phyloP scores from a whole-genome alignment of 2,888 invertebrate species.

The Autographa gamma region DNA sequence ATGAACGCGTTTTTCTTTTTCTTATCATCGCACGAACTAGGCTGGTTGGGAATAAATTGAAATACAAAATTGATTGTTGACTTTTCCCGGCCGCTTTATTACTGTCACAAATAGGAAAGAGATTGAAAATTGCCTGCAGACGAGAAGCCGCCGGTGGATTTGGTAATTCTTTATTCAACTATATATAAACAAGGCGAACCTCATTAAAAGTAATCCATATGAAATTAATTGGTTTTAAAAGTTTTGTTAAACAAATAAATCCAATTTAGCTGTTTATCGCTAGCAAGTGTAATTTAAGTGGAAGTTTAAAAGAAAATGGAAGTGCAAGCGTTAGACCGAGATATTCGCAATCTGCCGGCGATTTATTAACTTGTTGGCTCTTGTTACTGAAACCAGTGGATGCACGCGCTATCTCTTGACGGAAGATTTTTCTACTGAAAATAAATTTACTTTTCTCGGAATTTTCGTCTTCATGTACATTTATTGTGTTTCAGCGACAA shows the following conservation, averaged over 20 bases:
- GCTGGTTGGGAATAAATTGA: conserved; percentile 89
- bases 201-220: not conserved
- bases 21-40: conserved; percentile 88
- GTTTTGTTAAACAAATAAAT: conserved; percentile 5
- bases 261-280: conserved; percentile 23
- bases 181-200: not conserved
- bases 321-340: conserved; percentile 59
- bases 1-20: conserved; percentile 88
- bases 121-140: conserved; percentile 87
- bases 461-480: no score
- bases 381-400: conserved; percentile 44
- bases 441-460: conserved; percentile 12
- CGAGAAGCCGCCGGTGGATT: conserved; percentile 76
- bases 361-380: conserved; percentile 69
- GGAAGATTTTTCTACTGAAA: conserved; percentile 29
- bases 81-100: conserved; percentile 88
- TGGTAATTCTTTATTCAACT: conserved; percentile 69
- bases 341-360: conserved; percentile 60
- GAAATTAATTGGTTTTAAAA: not conserved
- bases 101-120: conserved; percentile 88
- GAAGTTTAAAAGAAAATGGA: conserved; percentile 65
- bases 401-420: conserved; percentile 44
- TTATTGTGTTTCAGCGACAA: not conserved
- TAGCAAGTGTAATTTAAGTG: conserved; percentile 42
- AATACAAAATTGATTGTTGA: conserved; percentile 90